A percentile compares a stretch with the other conserved stretches of the same genome.
Conservation (phyloP, 2,888 invertebrate species). For the Cephus nigrinus region DNA sequence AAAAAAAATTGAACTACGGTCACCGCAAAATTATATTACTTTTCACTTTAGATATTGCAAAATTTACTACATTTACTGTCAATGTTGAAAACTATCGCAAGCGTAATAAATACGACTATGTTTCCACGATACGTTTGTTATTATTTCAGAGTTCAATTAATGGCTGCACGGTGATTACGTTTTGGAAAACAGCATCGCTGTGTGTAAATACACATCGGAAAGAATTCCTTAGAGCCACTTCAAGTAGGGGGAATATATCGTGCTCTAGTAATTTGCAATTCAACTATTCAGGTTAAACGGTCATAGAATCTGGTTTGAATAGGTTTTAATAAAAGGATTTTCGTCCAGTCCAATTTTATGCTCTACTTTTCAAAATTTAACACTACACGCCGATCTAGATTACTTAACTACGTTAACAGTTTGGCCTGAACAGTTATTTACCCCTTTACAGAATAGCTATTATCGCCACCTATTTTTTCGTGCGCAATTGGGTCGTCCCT, state of each 20-base stretch:
- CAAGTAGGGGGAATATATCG: neutral
- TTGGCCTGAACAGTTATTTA: neutral
- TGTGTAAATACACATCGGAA: neutral
- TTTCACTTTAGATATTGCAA: too few relatives aligned
- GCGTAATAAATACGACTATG: too few relatives aligned
- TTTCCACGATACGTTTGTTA: too few relatives aligned
- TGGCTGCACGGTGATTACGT: neutral
- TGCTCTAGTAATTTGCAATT: neutral
- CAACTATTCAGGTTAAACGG: neutral
- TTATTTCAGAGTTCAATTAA: too few relatives aligned
- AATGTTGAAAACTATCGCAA: too few relatives aligned
- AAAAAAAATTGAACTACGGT: too few relatives aligned
- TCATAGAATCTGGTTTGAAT: neutral
- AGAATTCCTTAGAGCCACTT: neutral
- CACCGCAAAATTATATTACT: too few relatives aligned
- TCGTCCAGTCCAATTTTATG: neutral
- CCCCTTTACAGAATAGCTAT: neutral
- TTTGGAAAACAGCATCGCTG: neutral
- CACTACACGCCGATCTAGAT: too few relatives aligned
- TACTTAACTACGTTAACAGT: too few relatives aligned
- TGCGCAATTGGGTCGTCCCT: too few relatives aligned
- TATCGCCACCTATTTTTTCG: neutral
- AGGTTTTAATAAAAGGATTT: neutral
- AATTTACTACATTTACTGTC: too few relatives aligned
- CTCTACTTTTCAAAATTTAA: too few relatives aligned